Evolutionary conservation across 2,113 vertebrate species (phyloP).

Genomic region (Eira barbara): DNA sequence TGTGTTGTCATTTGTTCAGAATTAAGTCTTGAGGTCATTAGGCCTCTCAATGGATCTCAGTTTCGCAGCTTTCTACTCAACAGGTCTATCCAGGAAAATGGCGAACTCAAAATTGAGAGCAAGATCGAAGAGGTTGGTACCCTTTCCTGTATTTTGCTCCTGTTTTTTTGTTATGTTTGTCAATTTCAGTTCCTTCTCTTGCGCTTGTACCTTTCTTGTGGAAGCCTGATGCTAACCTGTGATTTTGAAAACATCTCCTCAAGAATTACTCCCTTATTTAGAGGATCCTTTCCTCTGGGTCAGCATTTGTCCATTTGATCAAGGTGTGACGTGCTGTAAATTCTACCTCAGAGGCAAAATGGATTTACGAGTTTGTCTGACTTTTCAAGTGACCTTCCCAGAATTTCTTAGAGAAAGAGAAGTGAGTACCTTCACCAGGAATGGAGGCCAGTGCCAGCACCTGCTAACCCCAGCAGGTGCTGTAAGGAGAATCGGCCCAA

Average conservation of each 20-base stretch:
- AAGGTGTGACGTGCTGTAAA: neutral
- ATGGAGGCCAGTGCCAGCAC: neutral
- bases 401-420: neutral
- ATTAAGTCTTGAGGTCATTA: neutral
- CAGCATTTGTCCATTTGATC: neutral
- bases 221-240: neutral
- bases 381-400: neutral
- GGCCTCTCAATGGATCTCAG: slow-evolving; percentile 47
- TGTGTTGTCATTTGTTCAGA: neutral
- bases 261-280: neutral
- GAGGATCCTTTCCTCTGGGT: neutral
- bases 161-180: neutral
- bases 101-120: slow-evolving; percentile 92
- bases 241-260: neutral
- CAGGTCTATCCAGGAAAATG: slow-evolving; percentile 92
- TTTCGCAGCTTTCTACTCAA: slow-evolving; percentile 68
- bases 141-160: neutral
- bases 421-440: neutral
- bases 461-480: neutral
- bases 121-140: slow-evolving; percentile 95
- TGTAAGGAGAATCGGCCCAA: neutral
- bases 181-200: neutral
- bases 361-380: neutral
- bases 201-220: neutral
- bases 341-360: neutral